These are phyloP conservation scores for Orchesella flavescens DNA, from an alignment of 2,888 invertebrate genomes.

Conservation along the genomic window DNA sequence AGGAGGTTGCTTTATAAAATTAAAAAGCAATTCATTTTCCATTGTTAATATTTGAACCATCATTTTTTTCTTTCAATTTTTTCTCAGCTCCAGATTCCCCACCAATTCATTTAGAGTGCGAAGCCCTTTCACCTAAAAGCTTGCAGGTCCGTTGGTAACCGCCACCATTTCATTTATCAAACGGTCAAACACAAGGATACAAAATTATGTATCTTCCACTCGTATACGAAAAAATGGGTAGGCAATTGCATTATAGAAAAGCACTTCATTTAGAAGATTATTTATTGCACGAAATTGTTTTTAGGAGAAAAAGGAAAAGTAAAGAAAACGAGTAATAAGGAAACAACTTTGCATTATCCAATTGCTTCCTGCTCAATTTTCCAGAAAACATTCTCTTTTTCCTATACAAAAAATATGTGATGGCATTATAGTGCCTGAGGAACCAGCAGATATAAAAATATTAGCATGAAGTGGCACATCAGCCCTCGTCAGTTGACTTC, in stretches of 20 bases:
- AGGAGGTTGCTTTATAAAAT: too few relatives aligned
- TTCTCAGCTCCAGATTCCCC: conserved; percentile 69
- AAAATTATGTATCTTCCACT: conserved; percentile 68
- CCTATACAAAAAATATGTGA: too few relatives aligned
- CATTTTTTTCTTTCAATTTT: too few relatives aligned
- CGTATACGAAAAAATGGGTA: conserved; percentile 57
- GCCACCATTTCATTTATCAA: conserved; percentile 62
- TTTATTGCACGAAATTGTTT: too few relatives aligned
- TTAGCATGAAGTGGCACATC: conserved; percentile 73
- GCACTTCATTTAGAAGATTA: not conserved
- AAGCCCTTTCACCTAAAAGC: conserved; percentile 68
- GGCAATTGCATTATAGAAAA: too few relatives aligned
- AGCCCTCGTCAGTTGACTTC: conserved; percentile 74
- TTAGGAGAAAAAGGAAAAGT: conserved; percentile 70
- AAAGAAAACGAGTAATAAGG: conserved; percentile 72
- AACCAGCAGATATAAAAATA: conserved; percentile 75
- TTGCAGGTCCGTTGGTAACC: conserved; percentile 68
- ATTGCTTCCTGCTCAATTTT: too few relatives aligned
- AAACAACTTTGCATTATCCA: conserved; percentile 71
- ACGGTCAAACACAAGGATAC: conserved; percentile 68
- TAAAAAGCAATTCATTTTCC: not conserved
- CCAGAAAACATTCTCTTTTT: not conserved
- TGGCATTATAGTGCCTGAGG: conserved; percentile 75
- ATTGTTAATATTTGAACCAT: too few relatives aligned
- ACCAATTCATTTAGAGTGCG: conserved; percentile 64